Conservation (phyloP, 2,888 invertebrate species). For the Euphydryas editha region DNA sequence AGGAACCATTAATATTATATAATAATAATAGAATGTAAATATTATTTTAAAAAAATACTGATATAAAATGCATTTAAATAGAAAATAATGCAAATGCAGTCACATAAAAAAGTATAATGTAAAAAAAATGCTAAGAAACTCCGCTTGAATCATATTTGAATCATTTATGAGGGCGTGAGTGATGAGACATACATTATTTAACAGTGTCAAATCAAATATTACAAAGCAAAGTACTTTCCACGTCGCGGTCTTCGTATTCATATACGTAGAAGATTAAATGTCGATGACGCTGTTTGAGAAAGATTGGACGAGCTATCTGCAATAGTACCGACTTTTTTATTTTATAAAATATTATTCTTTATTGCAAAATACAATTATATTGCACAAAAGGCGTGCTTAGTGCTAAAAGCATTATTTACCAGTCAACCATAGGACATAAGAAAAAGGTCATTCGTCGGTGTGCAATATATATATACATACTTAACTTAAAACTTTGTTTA, state of each 20-base stretch:
- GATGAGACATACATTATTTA: conserved; percentile 21
- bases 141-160: conserved; percentile 25
- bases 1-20: too few species aligned
- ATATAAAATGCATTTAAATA: not conserved
- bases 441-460: too few species aligned
- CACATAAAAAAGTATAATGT: conserved; percentile 23
- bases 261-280: not conserved
- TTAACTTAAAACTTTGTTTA: not conserved
- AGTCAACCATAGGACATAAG: too few species aligned
- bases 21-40: too few species aligned
- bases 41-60: not conserved
- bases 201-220: conserved; percentile 15
- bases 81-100: conserved; percentile 8
- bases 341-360: too few species aligned
- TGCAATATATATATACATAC: too few species aligned
- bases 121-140: conserved; percentile 19
- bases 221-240: conserved; percentile 11
- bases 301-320: not conserved
- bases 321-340: too few species aligned
- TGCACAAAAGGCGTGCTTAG: too few species aligned
- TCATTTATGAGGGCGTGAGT: conserved; percentile 19
- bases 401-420: too few species aligned
- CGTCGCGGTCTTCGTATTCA: not conserved
- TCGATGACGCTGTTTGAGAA: not conserved
- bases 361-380: too few species aligned